Percentiles rank a stretch among this genome's conserved stretches.
phyloP scores from a whole-genome alignment of 2,113 vertebrate genomes.

The Mellivora capensis region DNA sequence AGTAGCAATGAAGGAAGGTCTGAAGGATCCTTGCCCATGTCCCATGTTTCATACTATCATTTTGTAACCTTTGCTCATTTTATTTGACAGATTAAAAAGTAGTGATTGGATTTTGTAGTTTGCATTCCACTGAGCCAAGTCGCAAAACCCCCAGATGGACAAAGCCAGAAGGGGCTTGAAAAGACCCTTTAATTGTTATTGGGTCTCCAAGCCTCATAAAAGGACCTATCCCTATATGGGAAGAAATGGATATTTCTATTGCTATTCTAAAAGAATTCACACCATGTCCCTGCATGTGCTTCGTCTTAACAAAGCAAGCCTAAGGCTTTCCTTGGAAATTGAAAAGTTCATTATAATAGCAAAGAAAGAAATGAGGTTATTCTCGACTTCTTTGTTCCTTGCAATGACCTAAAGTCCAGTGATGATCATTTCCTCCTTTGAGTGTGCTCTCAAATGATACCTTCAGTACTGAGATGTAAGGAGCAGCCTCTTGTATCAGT shows the following conservation, averaged over 20 bases:
- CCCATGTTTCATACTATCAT: not conserved
- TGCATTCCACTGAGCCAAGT: not conserved
- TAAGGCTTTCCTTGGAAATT: slow-evolving; percentile 33
- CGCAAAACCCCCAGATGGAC: not conserved
- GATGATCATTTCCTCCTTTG: not conserved
- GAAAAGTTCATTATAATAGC: slow-evolving; percentile 29
- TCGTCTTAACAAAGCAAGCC: slow-evolving; percentile 35
- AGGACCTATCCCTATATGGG: not conserved
- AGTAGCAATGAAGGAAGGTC: not conserved
- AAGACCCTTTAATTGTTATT: slow-evolving; percentile 1
- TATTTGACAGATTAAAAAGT: slow-evolving; percentile 31
- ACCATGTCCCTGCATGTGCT: not conserved
- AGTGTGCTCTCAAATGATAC: not conserved
- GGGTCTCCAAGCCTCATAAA: not conserved
- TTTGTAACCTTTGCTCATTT: slow-evolving; percentile 37
- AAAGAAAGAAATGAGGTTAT: slow-evolving; percentile 47
- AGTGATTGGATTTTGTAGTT: slow-evolving; percentile 23
- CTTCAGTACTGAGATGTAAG: not conserved
- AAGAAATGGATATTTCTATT: slow-evolving; percentile 11
- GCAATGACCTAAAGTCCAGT: not conserved
- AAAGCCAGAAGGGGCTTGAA: not conserved
- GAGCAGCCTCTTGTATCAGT: not conserved
- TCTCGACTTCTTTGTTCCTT: not conserved
- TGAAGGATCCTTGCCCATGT: not conserved
- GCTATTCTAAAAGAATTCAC: slow-evolving; percentile 36